Conservation (phyloP, 1,140 invertebrate genomes). For the Aleiodes sp. region DNA sequence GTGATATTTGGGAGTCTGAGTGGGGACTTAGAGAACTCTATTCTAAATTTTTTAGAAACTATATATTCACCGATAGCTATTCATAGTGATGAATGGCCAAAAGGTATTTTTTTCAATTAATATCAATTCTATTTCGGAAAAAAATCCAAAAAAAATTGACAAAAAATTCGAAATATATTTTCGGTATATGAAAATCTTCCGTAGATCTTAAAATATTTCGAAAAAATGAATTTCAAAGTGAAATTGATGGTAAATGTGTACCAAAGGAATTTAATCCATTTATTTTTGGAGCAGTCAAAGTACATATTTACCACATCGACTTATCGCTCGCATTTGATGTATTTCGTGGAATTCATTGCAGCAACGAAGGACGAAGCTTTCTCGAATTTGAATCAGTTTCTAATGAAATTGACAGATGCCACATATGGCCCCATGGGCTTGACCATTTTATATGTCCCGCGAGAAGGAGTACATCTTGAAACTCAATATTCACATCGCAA, state of each 20-base stretch:
- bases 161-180: too few species aligned
- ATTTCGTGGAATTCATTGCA: conserved; percentile 22
- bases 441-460: conserved; percentile 83
- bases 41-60: conserved; percentile 71
- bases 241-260: too few species aligned
- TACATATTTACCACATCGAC: too few species aligned
- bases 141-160: too few species aligned
- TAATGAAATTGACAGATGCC: conserved; percentile 80
- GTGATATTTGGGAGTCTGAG: conserved; percentile 75
- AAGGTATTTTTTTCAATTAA: too few species aligned
- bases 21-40: conserved; percentile 70
- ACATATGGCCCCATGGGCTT: conserved; percentile 80
- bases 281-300: too few species aligned
- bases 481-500: background rate
- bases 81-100: conserved; percentile 71
- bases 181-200: too few species aligned
- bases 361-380: conserved; percentile 49
- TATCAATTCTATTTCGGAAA: too few species aligned
- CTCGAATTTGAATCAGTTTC: conserved; percentile 78
- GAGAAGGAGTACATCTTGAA: conserved; percentile 69
- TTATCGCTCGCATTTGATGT: too few species aligned
- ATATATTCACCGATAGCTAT: conserved; percentile 76
- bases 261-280: too few species aligned
- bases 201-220: too few species aligned
- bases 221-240: too few species aligned